These are phyloP conservation scores for Eira barbara DNA, from an alignment of 2,113 vertebrate genomes.

Conservation along the genomic window DNA sequence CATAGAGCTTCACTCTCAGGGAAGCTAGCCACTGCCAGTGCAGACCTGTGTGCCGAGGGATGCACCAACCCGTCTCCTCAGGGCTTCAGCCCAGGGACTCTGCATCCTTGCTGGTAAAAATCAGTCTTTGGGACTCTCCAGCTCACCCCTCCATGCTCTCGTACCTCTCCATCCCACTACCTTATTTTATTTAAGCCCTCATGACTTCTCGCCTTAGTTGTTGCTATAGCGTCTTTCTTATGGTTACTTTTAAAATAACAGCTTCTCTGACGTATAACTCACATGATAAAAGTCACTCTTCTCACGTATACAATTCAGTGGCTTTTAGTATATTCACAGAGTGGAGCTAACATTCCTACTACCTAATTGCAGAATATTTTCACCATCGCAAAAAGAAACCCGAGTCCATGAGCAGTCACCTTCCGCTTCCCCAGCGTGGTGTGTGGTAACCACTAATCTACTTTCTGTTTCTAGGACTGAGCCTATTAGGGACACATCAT, in stretches of 20 bases:
- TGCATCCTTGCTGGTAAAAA: not conserved
- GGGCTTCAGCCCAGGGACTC: not conserved
- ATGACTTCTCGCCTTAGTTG: not conserved
- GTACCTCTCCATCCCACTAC: not conserved
- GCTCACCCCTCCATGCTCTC: not conserved
- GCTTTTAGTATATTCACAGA: not conserved
- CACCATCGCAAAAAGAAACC: not conserved
- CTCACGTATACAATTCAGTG: not conserved
- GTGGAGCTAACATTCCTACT: not conserved
- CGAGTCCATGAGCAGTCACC: not conserved
- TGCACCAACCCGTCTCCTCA: not conserved
- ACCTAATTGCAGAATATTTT: not conserved
- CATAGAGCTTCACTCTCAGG: not conserved
- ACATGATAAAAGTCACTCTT: not conserved
- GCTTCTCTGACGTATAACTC: not conserved
- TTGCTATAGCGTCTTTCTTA: not conserved
- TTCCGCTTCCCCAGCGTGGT: not conserved
- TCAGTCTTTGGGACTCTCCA: not conserved
- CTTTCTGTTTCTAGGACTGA: not conserved
- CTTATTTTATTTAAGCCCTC: not conserved
- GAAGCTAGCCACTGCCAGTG: not conserved
- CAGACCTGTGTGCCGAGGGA: not conserved
- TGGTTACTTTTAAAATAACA: not conserved
- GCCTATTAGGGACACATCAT: not conserved
- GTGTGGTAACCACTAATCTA: not conserved